Evolutionary conservation across 2,113 vertebrate genomes (phyloP).

Genomic region (Chrysochloris asiatica): DNA sequence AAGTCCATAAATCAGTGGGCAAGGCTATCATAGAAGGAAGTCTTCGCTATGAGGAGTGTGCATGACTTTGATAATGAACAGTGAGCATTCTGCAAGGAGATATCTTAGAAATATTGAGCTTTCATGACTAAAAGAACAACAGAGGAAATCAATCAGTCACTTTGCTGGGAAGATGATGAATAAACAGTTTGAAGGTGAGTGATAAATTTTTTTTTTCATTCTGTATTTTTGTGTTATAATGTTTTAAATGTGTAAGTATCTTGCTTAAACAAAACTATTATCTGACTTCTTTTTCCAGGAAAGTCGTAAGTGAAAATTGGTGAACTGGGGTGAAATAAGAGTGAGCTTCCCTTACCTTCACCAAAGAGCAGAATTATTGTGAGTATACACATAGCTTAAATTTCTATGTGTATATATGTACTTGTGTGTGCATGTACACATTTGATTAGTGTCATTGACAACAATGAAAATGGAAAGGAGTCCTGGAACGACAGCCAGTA

Average conservation of each 20-base stretch:
- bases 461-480: not conserved
- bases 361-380: not conserved
- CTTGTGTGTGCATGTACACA: not conserved
- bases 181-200: not conserved
- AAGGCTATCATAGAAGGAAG: rapidly evolving
- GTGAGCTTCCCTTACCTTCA: not conserved
- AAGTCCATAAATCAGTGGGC: not conserved
- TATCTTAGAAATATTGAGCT: conserved; percentile 14
- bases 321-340: not conserved
- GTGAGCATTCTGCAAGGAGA: not conserved
- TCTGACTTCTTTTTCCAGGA: not conserved
- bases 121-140: not conserved
- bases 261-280: conserved; percentile 3
- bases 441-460: no score
- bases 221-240: not conserved
- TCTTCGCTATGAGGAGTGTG: not conserved
- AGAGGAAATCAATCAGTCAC: not conserved
- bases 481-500: not conserved
- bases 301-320: not conserved
- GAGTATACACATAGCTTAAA: not conserved
- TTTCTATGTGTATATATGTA: not conserved
- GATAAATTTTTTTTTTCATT: not conserved
- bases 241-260: not conserved
- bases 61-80: conserved; percentile 17
- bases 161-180: conserved; percentile 15